Evolutionary conservation across 2,797 vertebrate species (phyloP), one percentile per base, ranked within the genome.

Genomic region (Siniperca scherzeri): DNA sequence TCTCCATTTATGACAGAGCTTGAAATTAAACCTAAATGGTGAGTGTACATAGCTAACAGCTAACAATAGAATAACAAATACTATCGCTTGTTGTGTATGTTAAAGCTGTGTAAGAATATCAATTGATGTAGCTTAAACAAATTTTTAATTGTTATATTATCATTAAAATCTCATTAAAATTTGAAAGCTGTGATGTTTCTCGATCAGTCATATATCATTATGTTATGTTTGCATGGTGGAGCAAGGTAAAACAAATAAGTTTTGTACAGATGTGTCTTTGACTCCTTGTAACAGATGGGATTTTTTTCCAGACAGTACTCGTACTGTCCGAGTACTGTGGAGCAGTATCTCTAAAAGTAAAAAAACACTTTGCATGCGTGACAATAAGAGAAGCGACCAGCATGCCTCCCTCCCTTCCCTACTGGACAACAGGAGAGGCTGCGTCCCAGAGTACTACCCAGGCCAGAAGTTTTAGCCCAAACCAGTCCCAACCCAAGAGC

Each of bases 401-500:
- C 6, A 13, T 46, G 25, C 52, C 16, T n/a, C n/a, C 52, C 33
- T 62, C 50, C 25, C 16, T 55, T 38, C 21, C 38, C 52, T 36
- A 16, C 42, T 60, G 21, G 57, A 44, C 13, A 12, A 42, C 65
- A 52, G 19, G 13, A 55, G 21, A 33, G 60, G 61, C 60, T 55
- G 66, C 27, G 19, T 66, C 60, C 73, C 46, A n/a, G 30, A 46
- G 7, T 12, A 21, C 2, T 50, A 16, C 21, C 33, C 53, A 42
- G 40, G 53, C 27, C 55, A 79, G 27, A 79, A 40, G 27, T 55
- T 56, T 76, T 52, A 50, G 40, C 59, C 65, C 64, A 70, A 75
- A 70, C 55, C 66, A 56, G 27, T 69, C 17, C 17, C 56, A 75
- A 42, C 22, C 46, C 33, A 33, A 44, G 7, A 68, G 25, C 56